Percentiles rank a stretch among this genome's conserved stretches.
Evolutionary conservation across 2,888 invertebrate genomes (phyloP).

Genomic region (Eristalinus aeneus): DNA sequence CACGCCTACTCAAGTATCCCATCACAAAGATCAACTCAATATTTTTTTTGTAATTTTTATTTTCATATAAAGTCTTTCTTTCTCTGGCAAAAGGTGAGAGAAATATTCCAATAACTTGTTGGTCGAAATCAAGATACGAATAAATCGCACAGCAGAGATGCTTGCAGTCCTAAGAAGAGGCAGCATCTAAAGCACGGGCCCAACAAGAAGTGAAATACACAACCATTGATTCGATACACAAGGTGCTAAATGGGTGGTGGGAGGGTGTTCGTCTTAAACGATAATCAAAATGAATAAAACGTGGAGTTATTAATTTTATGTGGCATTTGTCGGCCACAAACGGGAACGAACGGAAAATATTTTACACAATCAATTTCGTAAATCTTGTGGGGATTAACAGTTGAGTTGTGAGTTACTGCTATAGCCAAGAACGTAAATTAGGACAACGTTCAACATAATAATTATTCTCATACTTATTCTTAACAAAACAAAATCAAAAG

Average conservation of each 20-base stretch:
- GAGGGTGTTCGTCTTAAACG: constrained; percentile 56
- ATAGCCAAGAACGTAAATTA: constrained; percentile 48
- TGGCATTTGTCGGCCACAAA: constrained; percentile 46
- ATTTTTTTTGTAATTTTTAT: constrained; percentile 41
- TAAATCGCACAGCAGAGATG: constrained; percentile 40
- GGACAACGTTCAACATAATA: constrained; percentile 52
- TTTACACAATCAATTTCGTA: constrained; percentile 54
- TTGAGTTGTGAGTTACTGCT: constrained; percentile 51
- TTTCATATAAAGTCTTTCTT: constrained; percentile 54
- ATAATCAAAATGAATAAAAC: constrained; percentile 67
- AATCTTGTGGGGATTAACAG: constrained; percentile 42
- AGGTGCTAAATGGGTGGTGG: constrained; percentile 57
- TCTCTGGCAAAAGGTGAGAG: constrained; percentile 47
- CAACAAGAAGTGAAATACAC: constrained; percentile 41
- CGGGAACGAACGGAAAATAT: constrained; percentile 45
- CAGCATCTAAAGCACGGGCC: neutral
- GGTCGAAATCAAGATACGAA: constrained; percentile 53
- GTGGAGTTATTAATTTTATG: constrained; percentile 65
- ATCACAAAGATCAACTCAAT: constrained; percentile 37
- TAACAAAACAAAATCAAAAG: neutral
- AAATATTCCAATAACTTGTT: constrained; percentile 47
- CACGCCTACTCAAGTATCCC: constrained; percentile 35
- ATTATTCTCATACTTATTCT: constrained; percentile 30
- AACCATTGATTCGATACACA: constrained; percentile 43
- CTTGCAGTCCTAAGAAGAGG: constrained; percentile 12